Conservation (phyloP, 2,888 invertebrate species). For the Melangyna quadrimaculata region DNA sequence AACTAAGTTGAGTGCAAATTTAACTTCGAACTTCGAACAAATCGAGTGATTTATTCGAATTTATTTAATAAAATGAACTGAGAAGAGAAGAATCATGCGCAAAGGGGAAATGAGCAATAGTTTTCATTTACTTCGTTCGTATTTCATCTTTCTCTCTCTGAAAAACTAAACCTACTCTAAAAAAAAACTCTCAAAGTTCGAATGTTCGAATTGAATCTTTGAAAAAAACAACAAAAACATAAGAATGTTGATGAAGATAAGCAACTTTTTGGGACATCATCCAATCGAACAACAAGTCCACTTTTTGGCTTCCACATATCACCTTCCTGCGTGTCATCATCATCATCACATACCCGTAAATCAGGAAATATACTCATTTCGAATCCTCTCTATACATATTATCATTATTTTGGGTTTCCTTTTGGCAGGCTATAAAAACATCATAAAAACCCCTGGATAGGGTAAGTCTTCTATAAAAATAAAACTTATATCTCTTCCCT, state of each 20-base stretch:
- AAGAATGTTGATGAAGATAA: background rate
- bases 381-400: conserved; percentile 41
- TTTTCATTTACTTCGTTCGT: background rate
- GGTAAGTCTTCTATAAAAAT: conserved; percentile 3
- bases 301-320: background rate
- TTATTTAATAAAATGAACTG: background rate
- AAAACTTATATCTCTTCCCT: background rate
- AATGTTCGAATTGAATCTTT: conserved; percentile 6
- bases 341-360: conserved; percentile 45
- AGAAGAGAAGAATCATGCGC: conserved; percentile 41
- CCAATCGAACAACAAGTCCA: background rate
- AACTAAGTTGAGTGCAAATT: conserved; percentile 30
- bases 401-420: conserved; percentile 49
- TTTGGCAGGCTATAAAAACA: conserved; percentile 53
- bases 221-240: background rate
- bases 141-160: background rate
- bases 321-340: background rate
- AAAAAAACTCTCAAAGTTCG: background rate
- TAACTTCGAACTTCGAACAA: conserved; percentile 9
- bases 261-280: conserved; percentile 42
- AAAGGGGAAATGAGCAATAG: background rate
- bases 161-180: background rate
- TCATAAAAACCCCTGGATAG: conserved; percentile 17
- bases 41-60: conserved; percentile 23
- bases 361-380: conserved; percentile 61